Conservation (phyloP, 2,113 vertebrate species). For the Ictidomys tridecemlineatus region DNA sequence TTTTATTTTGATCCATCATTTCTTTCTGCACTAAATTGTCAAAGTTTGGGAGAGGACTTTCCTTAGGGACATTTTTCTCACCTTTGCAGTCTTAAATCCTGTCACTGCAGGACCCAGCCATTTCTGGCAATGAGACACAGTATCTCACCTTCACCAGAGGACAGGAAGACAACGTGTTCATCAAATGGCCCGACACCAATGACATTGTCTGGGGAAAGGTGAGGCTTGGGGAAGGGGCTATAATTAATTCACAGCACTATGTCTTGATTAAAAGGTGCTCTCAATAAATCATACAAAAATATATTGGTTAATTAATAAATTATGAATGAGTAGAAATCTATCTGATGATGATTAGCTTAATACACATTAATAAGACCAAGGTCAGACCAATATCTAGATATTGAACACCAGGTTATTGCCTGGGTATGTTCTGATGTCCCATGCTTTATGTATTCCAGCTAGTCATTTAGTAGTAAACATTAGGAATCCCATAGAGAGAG, state of each 20-base stretch:
- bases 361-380: background rate
- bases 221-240: background rate
- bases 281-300: background rate
- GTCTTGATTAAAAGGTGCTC: background rate
- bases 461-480: background rate
- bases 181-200: constrained; percentile 89
- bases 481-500: background rate
- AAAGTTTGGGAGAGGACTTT: background rate
- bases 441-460: background rate
- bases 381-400: constrained; percentile 19
- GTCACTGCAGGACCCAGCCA: constrained; percentile 92
- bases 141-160: constrained; percentile 91
- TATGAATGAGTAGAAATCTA: background rate
- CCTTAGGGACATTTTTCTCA: background rate
- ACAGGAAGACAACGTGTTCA: constrained; percentile 88
- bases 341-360: constrained; percentile 13
- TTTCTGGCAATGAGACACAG: constrained; percentile 93
- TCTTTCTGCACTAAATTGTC: constrained; percentile 1
- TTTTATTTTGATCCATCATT: background rate
- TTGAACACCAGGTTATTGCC: background rate
- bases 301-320: background rate
- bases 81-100: background rate
- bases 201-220: constrained; percentile 97
- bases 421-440: background rate
- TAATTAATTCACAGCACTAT: background rate